These are phyloP conservation scores for Corapipo altera DNA, from an alignment of 2,113 vertebrate species.

Conservation along the genomic window DNA sequence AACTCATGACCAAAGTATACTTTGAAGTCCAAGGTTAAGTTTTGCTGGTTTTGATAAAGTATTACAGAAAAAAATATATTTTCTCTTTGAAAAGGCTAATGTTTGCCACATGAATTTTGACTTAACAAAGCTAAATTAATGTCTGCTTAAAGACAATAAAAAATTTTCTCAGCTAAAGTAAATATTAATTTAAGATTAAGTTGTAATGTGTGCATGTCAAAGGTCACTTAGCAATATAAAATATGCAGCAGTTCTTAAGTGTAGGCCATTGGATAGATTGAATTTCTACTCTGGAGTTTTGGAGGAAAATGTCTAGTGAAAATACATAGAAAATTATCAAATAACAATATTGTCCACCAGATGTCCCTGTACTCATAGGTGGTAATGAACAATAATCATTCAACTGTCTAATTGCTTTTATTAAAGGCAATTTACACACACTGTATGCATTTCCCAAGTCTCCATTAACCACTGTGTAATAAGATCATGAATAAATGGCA, in stretches of 20 bases:
- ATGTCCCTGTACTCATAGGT: constrained; percentile 68
- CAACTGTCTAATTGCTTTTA: background rate
- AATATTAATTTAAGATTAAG: background rate
- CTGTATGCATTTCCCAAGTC: background rate
- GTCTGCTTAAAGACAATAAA: background rate
- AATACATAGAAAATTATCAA: background rate
- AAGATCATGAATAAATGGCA: background rate
- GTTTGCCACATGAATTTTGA: background rate
- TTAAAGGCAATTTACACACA: background rate
- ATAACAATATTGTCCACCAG: constrained; percentile 64
- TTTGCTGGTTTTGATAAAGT: background rate
- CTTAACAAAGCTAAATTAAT: background rate
- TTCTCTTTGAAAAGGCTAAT: background rate
- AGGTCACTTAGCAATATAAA: background rate
- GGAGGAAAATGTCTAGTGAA: background rate
- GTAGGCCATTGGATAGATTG: background rate
- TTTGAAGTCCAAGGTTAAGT: background rate
- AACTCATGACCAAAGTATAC: background rate
- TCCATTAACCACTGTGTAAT: background rate
- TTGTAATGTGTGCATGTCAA: background rate
- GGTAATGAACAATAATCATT: background rate
- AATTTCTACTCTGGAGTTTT: background rate
- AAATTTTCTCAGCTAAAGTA: background rate
- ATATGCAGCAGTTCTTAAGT: background rate
- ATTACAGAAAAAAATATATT: background rate